Evolutionary conservation across 2,888 invertebrate species (phyloP), one percentile per base, ranked within the genome.

Genomic region (Stratiomys singularior): DNA sequence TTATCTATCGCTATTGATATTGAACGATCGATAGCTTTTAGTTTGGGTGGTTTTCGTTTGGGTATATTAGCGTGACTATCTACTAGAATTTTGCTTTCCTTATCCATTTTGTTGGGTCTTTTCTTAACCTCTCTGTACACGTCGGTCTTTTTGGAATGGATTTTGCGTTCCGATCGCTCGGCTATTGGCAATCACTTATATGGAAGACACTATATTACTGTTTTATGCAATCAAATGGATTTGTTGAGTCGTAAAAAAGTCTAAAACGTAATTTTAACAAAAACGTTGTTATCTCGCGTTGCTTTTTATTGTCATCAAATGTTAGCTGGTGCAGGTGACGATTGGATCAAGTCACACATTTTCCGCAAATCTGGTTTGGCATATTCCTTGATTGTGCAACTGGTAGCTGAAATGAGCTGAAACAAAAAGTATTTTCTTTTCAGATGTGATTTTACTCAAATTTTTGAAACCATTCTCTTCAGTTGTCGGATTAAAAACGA

Each of bases 1-100:
- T 88, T 87, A 76, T 87, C 87, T 79, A 87, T 86, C 78, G 87
- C 87, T 84, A 87, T 85, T 52, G 87, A 87, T 28, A 87, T 83
- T n/a, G 87, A 86, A 46, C 87, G 86, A 81, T 87, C 86, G 78
- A 86, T 85, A 79, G 86, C 83, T 83, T 85, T 86, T 81, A 88
- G 83, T 84, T 87, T 88, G 82, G 87, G 87, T 80, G 87, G 87
- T 78, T 85, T 87, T 82, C 85, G 86, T 78, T 85, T 87, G n/a
- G 85, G 84, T 23, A 74, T n/a, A 25, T 23, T 46, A 77, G 85
- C 86, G 76, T 85, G 85, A 83, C 86, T 85, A 80, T 86, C 86
- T 82, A 86, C 83, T 56, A 79, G 66, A 67, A 60, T 77, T 77
- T 56, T 79, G 67, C 60, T 79, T 77, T 78, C 78, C 67, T 78